Evolutionary conservation across 2,888 invertebrate genomes (phyloP).

Genomic region (Aelia acuminata): DNA sequence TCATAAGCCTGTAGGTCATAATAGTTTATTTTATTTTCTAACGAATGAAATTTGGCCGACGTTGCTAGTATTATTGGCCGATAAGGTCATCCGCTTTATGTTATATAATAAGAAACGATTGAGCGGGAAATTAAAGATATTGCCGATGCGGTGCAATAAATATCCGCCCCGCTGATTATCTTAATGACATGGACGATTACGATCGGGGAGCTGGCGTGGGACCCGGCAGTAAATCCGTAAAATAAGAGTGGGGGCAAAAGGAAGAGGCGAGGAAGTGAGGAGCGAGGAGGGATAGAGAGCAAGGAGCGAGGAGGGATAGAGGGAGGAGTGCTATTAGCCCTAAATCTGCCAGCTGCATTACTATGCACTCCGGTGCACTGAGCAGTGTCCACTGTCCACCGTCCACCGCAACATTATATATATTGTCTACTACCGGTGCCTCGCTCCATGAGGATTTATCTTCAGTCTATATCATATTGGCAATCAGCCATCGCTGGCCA

Average conservation of each 20-base stretch:
- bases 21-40: not conserved
- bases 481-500: not conserved
- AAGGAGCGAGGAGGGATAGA: not conserved
- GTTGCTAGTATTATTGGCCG: not conserved
- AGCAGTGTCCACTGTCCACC: not conserved
- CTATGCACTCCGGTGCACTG: not conserved
- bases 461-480: not conserved
- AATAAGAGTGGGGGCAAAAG: not conserved
- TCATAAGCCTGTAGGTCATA: not conserved
- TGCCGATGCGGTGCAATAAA: not conserved
- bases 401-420: not conserved
- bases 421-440: not conserved
- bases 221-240: constrained; percentile 33
- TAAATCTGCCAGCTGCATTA: constrained; percentile 35
- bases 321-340: constrained; percentile 3
- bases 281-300: not conserved
- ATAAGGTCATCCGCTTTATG: not conserved
- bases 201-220: constrained; percentile 32
- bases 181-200: constrained; percentile 29
- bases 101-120: constrained; percentile 18
- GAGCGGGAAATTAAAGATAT: not conserved
- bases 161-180: constrained; percentile 7
- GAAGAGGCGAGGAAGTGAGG: not conserved
- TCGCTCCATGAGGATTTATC: not conserved
- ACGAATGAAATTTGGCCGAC: not conserved